These are phyloP conservation scores for Teleogryllus occipitalis DNA, from an alignment of 1,140 invertebrate species.

Conservation along the genomic window DNA sequence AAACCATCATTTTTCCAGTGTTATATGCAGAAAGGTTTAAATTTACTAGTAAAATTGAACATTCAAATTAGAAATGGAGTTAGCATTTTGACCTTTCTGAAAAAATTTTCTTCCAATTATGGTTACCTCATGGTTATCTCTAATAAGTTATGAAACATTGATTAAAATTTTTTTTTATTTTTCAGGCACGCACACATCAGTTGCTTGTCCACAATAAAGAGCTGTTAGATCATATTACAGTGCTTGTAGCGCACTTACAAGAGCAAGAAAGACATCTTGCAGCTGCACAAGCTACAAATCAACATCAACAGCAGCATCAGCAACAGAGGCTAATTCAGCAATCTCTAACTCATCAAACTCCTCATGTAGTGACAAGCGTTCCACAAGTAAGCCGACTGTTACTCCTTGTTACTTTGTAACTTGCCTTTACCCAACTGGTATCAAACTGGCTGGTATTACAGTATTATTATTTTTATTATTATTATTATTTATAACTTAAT, in stretches of 20 bases:
- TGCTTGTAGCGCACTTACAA: slow-evolving; percentile 74
- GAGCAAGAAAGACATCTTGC: slow-evolving; percentile 53
- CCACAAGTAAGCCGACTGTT: slow-evolving; percentile 29
- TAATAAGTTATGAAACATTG: no score
- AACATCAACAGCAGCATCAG: slow-evolving; percentile 29
- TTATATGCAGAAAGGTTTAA: no score
- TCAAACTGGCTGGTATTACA: background rate
- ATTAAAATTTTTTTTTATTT: no score
- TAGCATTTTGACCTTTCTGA: no score
- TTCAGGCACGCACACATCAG: slow-evolving; percentile 84
- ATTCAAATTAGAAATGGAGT: no score
- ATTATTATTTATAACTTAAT: background rate
- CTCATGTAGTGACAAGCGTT: slow-evolving; percentile 30
- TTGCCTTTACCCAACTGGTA: background rate
- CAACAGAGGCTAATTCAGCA: slow-evolving; percentile 28
- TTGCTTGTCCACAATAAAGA: slow-evolving; percentile 90
- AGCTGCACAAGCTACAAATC: background rate
- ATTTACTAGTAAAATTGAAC: no score
- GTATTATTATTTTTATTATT: background rate
- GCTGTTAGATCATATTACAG: slow-evolving; percentile 84
- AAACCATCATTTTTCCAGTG: no score
- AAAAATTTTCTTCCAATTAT: no score
- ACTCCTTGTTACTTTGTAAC: background rate
- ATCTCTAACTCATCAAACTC: slow-evolving; percentile 34
- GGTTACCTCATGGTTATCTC: no score